phyloP scores from a whole-genome alignment of 2,888 invertebrate genomes.

The Tortrix viridana region DNA sequence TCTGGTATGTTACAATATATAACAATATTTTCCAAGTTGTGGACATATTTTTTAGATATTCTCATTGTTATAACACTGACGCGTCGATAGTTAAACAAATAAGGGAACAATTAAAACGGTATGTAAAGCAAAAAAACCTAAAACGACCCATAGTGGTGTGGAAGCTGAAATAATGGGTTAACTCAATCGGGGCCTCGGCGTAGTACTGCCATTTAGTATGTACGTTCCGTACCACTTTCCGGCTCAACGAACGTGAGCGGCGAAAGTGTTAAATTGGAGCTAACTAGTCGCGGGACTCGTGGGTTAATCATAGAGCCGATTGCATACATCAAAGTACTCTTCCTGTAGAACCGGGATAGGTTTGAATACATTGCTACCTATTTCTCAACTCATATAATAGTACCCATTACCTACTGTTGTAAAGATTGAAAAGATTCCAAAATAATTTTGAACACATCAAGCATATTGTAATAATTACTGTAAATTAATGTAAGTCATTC shows the following conservation, averaged over 20 bases:
- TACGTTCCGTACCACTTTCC: constrained; percentile 31
- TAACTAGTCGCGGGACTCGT: constrained; percentile 26
- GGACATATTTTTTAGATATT: no score
- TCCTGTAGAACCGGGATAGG: neutral
- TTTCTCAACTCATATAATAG: neutral
- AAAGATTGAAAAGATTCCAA: no score
- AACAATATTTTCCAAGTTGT: no score
- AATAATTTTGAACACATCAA: no score
- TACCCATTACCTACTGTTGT: no score
- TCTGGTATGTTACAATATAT: neutral
- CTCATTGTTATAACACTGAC: no score
- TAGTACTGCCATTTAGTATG: constrained; percentile 32
- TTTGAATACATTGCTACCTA: neutral
- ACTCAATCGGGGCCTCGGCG: constrained; percentile 17
- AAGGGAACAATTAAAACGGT: no score
- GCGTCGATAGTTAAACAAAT: no score
- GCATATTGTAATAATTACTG: no score
- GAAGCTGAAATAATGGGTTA: constrained; percentile 30
- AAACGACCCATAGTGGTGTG: constrained; percentile 2
- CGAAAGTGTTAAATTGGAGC: constrained; percentile 35
- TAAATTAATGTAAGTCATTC: no score
- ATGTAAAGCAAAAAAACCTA: no score
- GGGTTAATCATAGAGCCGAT: constrained; percentile 27
- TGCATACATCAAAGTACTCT: constrained; percentile 27
- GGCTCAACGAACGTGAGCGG: constrained; percentile 23